Conservation (phyloP, 1,140 invertebrate species). For the Nebria ingens region DNA sequence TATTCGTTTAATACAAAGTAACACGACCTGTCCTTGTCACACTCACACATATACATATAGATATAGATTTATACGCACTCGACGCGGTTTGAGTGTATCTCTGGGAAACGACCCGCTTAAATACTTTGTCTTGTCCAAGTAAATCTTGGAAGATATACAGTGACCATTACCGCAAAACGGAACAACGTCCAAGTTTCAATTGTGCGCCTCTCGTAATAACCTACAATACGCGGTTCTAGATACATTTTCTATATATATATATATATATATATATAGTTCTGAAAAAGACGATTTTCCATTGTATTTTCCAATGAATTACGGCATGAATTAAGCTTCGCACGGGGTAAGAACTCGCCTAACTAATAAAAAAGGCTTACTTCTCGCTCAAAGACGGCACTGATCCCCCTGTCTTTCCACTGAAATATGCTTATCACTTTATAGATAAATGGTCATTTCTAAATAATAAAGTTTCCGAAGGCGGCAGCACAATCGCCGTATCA, state of each 20-base stretch:
- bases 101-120: neutral
- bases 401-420: neutral
- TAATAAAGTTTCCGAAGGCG: too few relatives aligned
- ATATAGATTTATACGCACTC: too few relatives aligned
- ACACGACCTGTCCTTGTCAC: too few relatives aligned
- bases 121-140: constrained; percentile 7
- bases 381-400: constrained; percentile 5
- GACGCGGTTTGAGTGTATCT: too few relatives aligned
- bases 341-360: constrained; percentile 14
- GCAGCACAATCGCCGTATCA: too few relatives aligned
- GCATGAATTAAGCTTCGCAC: constrained; percentile 18
- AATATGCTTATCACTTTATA: neutral
- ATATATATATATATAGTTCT: neutral
- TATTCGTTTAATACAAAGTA: too few relatives aligned
- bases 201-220: neutral
- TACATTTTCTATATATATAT: constrained; percentile 6
- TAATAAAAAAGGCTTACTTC: constrained; percentile 22
- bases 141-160: constrained; percentile 5
- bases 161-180: constrained; percentile 6
- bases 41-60: too few relatives aligned
- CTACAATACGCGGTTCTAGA: neutral
- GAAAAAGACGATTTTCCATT: neutral
- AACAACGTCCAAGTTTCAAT: constrained; percentile 5
- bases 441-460: too few relatives aligned
- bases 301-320: constrained; percentile 11